Base-by-base conservation (phyloP, 2,113 vertebrate species). In the Phasianus colchicus region DNA sequence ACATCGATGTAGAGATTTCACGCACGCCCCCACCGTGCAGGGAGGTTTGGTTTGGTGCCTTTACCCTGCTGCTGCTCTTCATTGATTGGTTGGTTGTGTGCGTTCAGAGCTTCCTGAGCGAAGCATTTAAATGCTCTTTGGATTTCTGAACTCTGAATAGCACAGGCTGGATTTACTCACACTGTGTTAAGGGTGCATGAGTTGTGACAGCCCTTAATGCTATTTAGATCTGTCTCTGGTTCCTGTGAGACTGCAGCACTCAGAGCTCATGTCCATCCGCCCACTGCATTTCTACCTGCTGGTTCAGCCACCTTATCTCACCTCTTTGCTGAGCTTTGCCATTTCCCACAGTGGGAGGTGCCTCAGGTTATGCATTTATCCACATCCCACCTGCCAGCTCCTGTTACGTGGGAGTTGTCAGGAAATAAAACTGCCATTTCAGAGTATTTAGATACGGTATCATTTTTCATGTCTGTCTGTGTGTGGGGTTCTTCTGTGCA, bases 61-160 rank as follows among this genome's bases (percentile, higher is more conserved):
- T 8, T 8, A 77, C n/a, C 21, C 36, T 32, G 13, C 29, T 38
- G 19, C 69, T 63, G 36, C 24, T 16, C 57, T 55, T 47, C 15
- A 54, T 25, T 1, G 1, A 10, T 32, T n/a, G 1, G 3, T 17
- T 4, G 54, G 8, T 5, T 4, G 12, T 0, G 5, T 4, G 1
- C 7, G 2, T 15, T 4, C n/a, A 22, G 6, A 0, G 5, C 40
- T 15, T 54, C 60, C 45, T 4, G 1, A 13, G 63, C 66, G 25
- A 11, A 45, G 10, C 14, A 0, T 6, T 11, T 29, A 48, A 3
- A 25, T 3, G 4, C 5, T 4, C 25, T 13, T 57, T 48, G 17
- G 5, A 3, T 34, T 65, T 55, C 19, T 38, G 47, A 38, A 5
- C 30, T 69, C 34, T 2, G 11, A 10, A 45, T 2, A 16, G 5